A percentile compares a stretch with the other conserved stretches of the same genome.
Conservation (phyloP, 2,888 invertebrate species). For the Andrena hattorfiana region DNA sequence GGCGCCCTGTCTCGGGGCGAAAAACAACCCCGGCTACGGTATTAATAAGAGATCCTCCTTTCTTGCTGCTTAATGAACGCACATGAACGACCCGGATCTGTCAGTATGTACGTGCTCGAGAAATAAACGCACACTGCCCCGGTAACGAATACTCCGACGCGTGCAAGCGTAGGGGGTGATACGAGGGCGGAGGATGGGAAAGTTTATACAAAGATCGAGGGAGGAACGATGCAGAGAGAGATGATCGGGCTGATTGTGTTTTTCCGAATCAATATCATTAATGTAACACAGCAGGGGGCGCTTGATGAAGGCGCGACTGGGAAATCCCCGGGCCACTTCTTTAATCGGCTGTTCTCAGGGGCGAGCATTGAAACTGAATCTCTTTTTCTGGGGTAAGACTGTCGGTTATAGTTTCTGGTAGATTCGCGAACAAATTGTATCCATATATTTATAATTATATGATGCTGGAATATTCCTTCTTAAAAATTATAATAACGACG, state of each 20-base stretch:
- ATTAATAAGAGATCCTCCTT: constrained; percentile 77
- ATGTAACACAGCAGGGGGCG: constrained; percentile 82
- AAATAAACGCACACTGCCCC: constrained; percentile 34
- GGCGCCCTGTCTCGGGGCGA: constrained; percentile 50
- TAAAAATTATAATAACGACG: neutral
- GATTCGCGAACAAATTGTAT: too few species aligned
- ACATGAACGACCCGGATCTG: constrained; percentile 39
- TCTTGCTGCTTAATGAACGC: constrained; percentile 65
- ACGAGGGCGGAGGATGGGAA: constrained; percentile 5
- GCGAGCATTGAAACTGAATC: constrained; percentile 7
- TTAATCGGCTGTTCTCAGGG: constrained; percentile 51
- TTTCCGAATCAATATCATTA: constrained; percentile 83
- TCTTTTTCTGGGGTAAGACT: neutral
- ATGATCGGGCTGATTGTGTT: constrained; percentile 77
- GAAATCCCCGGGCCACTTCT: constrained; percentile 53
- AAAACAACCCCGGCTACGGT: constrained; percentile 71
- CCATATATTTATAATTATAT: too few species aligned
- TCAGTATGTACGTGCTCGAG: constrained; percentile 17
- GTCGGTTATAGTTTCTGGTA: too few species aligned
- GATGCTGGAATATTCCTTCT: too few species aligned
- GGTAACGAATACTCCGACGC: constrained; percentile 16
- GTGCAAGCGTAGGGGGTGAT: neutral
- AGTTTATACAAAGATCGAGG: constrained; percentile 37
- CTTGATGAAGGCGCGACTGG: constrained; percentile 79
- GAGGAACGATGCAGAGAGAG: constrained; percentile 2